These are phyloP conservation scores for Zeus faber DNA, from an alignment of 2,113 vertebrate species.

Conservation along the genomic window DNA sequence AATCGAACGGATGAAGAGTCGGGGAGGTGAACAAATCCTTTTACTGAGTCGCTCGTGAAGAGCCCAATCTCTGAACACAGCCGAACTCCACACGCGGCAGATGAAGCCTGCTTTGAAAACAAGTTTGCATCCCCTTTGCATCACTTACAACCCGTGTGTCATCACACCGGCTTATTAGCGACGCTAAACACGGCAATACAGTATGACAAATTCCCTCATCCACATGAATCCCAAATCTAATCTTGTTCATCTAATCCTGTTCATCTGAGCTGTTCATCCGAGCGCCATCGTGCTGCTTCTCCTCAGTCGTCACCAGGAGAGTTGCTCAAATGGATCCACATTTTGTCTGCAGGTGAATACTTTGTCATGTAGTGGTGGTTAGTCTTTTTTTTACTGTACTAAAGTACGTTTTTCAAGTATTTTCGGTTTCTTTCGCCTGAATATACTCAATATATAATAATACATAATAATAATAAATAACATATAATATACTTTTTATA, in stretches of 20 bases:
- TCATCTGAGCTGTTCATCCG: constrained; percentile 56
- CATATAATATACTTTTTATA: no score
- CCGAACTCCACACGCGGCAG: no score
- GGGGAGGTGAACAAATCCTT: no score
- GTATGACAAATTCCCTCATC: constrained; percentile 56
- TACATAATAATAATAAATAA: no score
- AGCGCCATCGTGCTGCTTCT: constrained; percentile 45
- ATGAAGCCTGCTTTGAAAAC: constrained; percentile 20
- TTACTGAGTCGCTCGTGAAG: no score
- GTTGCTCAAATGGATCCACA: constrained; percentile 48
- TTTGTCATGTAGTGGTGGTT: constrained; percentile 17
- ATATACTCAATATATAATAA: no score
- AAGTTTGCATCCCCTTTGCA: constrained; percentile 6
- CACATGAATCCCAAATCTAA: constrained; percentile 59
- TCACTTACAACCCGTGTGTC: constrained; percentile 1
- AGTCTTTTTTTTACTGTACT: background rate
- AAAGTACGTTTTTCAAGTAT: no score
- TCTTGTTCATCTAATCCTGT: constrained; percentile 63
- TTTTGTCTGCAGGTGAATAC: constrained; percentile 49
- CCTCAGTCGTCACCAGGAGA: constrained; percentile 37
- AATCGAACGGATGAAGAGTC: no score
- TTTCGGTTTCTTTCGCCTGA: no score
- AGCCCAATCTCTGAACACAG: no score
- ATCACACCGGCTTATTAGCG: constrained; percentile 45
- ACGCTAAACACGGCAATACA: constrained; percentile 45